A percentile compares a stretch with the other conserved stretches of the same genome.
Evolutionary conservation across 2,888 invertebrate species (phyloP).

Genomic region (Papilio elwesi): DNA sequence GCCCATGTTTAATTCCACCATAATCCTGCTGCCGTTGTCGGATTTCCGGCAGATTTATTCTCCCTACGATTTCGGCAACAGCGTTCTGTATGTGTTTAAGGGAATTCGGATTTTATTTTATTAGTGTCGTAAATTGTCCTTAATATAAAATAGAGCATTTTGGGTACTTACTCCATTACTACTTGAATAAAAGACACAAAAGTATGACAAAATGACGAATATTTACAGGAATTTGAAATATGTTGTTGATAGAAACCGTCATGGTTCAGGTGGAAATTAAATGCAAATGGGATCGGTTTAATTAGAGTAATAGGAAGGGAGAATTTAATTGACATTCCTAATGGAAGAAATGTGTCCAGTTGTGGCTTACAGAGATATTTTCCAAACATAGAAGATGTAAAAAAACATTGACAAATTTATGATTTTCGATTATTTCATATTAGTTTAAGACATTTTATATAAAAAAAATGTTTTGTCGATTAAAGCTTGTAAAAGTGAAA

Average conservation of each 20-base stretch:
- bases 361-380: too few species aligned
- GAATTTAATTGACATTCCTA: not conserved
- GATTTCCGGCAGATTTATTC: slow-evolving; percentile 41
- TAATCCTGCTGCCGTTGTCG: slow-evolving; percentile 43
- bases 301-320: not conserved
- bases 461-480: not conserved
- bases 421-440: not conserved
- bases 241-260: not conserved
- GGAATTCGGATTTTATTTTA: slow-evolving; percentile 30
- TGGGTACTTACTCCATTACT: not conserved
- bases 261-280: too few species aligned
- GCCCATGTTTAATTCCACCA: slow-evolving; percentile 39
- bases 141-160: slow-evolving; percentile 5
- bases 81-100: slow-evolving; percentile 32
- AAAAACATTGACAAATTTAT: slow-evolving; percentile 1
- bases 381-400: not conserved
- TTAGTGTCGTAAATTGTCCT: slow-evolving; percentile 3
- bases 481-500: not conserved
- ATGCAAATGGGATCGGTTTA: not conserved
- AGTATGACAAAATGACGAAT: not conserved
- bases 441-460: too few species aligned
- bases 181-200: not conserved
- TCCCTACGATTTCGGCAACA: slow-evolving; percentile 29
- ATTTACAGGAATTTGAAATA: not conserved
- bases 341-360: not conserved